phyloP scores from a whole-genome alignment of 2,888 invertebrate species.

The Caenorhabditis imperialis region DNA sequence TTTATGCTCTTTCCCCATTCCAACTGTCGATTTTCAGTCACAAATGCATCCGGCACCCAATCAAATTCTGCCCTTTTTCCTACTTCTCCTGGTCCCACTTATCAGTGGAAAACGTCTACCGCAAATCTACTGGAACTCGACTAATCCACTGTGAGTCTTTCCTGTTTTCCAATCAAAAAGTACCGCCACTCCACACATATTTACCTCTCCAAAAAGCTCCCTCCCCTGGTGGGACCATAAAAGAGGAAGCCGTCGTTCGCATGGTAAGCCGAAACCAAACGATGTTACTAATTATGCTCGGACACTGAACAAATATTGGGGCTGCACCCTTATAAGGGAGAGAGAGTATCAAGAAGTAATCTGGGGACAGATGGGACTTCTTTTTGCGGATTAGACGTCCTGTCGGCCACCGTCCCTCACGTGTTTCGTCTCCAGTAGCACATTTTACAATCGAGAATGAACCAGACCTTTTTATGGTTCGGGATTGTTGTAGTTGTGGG shows the following conservation, averaged over 20 bases:
- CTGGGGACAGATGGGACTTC: conserved; percentile 34
- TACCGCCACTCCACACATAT: conserved; percentile 40
- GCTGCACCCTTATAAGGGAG: too few species aligned
- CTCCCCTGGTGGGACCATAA: conserved; percentile 15
- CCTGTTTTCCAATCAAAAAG: conserved; percentile 9
- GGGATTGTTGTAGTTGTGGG: not conserved
- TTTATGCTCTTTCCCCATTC: too few species aligned
- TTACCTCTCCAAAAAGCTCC: conserved; percentile 27
- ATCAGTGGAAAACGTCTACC: conserved; percentile 57
- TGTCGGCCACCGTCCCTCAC: not conserved
- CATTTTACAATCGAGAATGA: conserved; percentile 20
- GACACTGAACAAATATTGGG: conserved; percentile 45
- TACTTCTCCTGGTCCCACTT: not conserved
- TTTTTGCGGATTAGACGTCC: conserved; percentile 22
- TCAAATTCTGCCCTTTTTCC: not conserved
- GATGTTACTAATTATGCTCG: conserved; percentile 50
- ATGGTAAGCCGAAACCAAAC: conserved; percentile 55
- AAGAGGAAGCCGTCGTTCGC: conserved; percentile 35
- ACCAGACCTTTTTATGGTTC: conserved; percentile 30
- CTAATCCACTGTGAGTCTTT: conserved; percentile 64
- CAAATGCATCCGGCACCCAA: too few species aligned
- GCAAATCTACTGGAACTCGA: conserved; percentile 65
- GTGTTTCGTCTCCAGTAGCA: not conserved
- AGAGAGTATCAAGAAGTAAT: conserved; percentile 46
- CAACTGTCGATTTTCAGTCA: too few species aligned